Percentiles rank a stretch among this genome's conserved stretches.
Conservation (phyloP, 2,113 vertebrate genomes). For the Sander vitreus region DNA sequence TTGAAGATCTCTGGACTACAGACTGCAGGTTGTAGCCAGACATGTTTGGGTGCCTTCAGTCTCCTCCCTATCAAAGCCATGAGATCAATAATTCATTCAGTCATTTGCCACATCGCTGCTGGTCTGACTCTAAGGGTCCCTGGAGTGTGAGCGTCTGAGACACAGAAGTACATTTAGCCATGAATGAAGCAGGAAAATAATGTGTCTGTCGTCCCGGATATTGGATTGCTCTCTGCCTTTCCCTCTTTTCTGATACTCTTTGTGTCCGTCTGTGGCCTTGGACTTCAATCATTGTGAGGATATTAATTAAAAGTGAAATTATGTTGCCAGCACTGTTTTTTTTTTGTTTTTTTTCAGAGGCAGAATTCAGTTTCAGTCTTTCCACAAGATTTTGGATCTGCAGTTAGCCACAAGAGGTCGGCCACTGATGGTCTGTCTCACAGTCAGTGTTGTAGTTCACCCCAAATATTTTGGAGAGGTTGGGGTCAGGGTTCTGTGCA, state of each 20-base stretch:
- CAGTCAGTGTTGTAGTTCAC: neutral
- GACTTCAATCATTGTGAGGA: neutral
- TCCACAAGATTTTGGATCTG: neutral
- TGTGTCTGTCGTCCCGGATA: neutral
- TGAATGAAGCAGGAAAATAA: slow-evolving; percentile 12
- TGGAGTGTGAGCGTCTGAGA: slow-evolving; percentile 18
- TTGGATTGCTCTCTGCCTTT: neutral
- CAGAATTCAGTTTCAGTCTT: neutral
- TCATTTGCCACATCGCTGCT: slow-evolving; percentile 60
- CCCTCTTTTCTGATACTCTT: neutral
- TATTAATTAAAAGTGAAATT: neutral
- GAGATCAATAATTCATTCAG: slow-evolving; percentile 80
- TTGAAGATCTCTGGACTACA: neutral
- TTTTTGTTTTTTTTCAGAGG: neutral
- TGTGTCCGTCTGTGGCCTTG: neutral
- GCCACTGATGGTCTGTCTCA: neutral
- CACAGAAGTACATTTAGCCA: neutral
- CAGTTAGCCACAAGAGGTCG: neutral
- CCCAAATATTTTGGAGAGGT: neutral
- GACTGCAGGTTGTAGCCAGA: slow-evolving; percentile 31
- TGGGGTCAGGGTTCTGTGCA: neutral
- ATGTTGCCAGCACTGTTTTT: neutral
- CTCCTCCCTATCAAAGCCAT: slow-evolving; percentile 52
- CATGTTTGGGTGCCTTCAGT: slow-evolving; percentile 55
- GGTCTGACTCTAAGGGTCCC: slow-evolving; percentile 45